A percentile compares a stretch with the other conserved stretches of the same genome.
phyloP scores from a whole-genome alignment of 2,888 invertebrate species.

The Smittia sp. region DNA sequence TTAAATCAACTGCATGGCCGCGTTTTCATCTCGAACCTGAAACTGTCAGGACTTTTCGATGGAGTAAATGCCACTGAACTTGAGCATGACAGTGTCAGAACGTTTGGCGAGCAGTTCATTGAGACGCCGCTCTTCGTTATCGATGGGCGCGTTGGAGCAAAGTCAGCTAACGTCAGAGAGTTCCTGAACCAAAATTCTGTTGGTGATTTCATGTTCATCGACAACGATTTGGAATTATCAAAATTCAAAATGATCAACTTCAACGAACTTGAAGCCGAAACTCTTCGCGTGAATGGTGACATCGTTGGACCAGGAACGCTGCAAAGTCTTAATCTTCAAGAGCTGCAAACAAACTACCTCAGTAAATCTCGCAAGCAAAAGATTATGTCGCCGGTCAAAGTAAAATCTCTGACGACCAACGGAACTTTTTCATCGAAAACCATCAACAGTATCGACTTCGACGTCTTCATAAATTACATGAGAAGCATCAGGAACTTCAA shows the following conservation, averaged over 20 bases:
- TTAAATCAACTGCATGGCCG: constrained; percentile 51
- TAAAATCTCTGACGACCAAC: constrained; percentile 49
- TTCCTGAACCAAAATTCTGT: constrained; percentile 51
- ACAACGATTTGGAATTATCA: constrained; percentile 48
- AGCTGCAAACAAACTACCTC: constrained; percentile 47
- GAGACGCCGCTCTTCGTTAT: constrained; percentile 51
- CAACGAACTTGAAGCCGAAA: constrained; percentile 47
- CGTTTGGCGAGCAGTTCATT: constrained; percentile 52
- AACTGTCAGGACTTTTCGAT: constrained; percentile 52
- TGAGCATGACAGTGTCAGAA: constrained; percentile 51
- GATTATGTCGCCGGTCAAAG: constrained; percentile 47
- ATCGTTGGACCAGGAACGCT: constrained; percentile 49
- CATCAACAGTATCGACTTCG: constrained; percentile 51
- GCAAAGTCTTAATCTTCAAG: constrained; percentile 50
- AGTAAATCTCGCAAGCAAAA: constrained; percentile 49
- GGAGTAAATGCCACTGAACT: constrained; percentile 54
- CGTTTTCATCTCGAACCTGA: constrained; percentile 54
- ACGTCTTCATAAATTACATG: constrained; percentile 47
- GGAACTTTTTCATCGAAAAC: constrained; percentile 47
- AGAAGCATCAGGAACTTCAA: constrained; percentile 48
- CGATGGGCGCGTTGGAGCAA: constrained; percentile 44
- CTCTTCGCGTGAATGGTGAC: constrained; percentile 49
- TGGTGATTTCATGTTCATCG: constrained; percentile 46
- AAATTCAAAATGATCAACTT: constrained; percentile 46
- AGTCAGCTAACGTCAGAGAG: constrained; percentile 49